A percentile compares a stretch with the other conserved stretches of the same genome.
phyloP scores from a whole-genome alignment of 2,888 invertebrate species.

The Entomobrya proxima region DNA sequence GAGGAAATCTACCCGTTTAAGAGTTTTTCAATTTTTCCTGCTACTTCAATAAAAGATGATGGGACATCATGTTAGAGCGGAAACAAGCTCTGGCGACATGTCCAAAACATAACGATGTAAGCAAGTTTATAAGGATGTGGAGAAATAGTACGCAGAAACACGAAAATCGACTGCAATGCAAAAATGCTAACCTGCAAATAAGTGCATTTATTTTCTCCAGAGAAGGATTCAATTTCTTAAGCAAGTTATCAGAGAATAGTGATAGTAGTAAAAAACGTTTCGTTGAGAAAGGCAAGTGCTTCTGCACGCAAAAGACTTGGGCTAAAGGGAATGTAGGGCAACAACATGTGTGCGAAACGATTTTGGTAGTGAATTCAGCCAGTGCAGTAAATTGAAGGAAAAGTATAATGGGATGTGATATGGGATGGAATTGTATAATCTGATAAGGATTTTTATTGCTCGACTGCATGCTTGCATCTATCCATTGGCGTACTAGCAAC shows the following conservation, averaged over 20 bases:
- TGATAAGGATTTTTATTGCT: conserved; percentile 44
- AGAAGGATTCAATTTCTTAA: no score
- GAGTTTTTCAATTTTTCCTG: not conserved
- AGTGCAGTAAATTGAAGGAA: conserved; percentile 3
- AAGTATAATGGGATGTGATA: conserved; percentile 33
- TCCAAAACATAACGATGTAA: no score
- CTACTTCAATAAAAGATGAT: not conserved
- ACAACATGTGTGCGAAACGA: conserved; percentile 6
- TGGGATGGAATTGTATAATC: conserved; percentile 34
- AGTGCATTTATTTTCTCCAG: no score
- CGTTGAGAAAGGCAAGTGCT: no score
- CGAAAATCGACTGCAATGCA: no score
- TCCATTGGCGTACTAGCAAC: not conserved
- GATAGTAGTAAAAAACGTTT: no score
- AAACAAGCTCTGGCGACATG: not conserved
- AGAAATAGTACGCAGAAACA: no score
- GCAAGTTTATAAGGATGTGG: no score
- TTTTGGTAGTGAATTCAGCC: not conserved
- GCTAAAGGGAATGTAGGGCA: conserved; percentile 1
- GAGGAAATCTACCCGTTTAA: not conserved
- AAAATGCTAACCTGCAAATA: no score
- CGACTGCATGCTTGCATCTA: conserved; percentile 12
- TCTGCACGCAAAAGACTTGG: no score
- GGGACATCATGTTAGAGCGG: not conserved
- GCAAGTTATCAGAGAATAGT: no score